Evolutionary conservation across 2,113 vertebrate genomes (phyloP).

Genomic region (Pseudorhombus dupliciocellatus): DNA sequence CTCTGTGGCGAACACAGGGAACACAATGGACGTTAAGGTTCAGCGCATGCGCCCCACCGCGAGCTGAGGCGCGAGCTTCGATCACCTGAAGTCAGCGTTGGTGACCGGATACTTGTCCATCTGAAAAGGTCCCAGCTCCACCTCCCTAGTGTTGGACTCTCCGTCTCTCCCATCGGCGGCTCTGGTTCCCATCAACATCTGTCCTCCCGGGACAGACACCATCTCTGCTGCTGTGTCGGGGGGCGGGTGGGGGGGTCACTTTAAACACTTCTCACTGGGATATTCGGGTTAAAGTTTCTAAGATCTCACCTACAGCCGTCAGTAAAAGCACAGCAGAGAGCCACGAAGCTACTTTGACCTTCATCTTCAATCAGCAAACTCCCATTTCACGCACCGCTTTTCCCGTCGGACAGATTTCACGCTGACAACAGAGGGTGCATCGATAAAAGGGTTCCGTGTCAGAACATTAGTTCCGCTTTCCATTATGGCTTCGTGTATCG

Average conservation of each 20-base stretch:
- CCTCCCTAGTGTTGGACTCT: slow-evolving; percentile 80
- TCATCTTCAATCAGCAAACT: slow-evolving; percentile 15
- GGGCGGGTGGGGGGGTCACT: neutral
- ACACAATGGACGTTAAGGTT: neutral
- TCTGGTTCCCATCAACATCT: slow-evolving; percentile 84
- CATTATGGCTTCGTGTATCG: neutral
- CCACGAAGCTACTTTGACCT: neutral
- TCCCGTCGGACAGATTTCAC: slow-evolving; percentile 24
- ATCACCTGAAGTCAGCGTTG: slow-evolving; percentile 90
- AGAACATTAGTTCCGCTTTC: slow-evolving; percentile 26
- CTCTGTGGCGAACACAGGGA: slow-evolving; percentile 74
- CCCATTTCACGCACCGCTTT: neutral
- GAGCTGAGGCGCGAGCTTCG: neutral
- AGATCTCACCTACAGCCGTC: slow-evolving; percentile 48
- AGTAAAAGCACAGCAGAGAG: slow-evolving; percentile 28
- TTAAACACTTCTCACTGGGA: neutral
- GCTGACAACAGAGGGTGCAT: slow-evolving; percentile 14
- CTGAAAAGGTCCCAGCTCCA: slow-evolving; percentile 81
- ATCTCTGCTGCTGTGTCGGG: slow-evolving; percentile 60
- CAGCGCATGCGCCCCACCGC: no score
- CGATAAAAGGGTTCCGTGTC: slow-evolving; percentile 20
- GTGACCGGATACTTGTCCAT: slow-evolving; percentile 89
- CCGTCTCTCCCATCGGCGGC: slow-evolving; percentile 80
- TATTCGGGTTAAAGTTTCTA: neutral
- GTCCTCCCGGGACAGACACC: slow-evolving; percentile 84